Percentiles rank a stretch among this genome's conserved stretches.
Conservation (phyloP, 2,888 invertebrate genomes). For the Agrotis segetum region DNA sequence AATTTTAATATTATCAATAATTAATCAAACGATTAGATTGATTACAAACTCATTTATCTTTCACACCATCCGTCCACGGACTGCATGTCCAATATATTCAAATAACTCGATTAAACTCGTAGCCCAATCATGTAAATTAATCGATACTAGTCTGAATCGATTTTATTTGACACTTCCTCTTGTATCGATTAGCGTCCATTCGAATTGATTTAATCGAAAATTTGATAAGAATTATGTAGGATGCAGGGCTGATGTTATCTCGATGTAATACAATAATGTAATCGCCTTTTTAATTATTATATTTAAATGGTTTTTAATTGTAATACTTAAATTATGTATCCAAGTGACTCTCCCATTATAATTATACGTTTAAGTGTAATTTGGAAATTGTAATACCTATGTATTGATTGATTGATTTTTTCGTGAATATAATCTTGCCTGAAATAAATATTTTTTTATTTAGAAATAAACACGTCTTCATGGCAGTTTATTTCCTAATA, state of each 20-base stretch:
- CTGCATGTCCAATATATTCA: slow-evolving; percentile 37
- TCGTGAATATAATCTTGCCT: too few species aligned
- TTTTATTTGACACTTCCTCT: slow-evolving; percentile 60
- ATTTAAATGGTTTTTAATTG: too few species aligned
- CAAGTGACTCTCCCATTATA: too few species aligned
- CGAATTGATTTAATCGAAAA: slow-evolving; percentile 20
- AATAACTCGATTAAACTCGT: slow-evolving; percentile 39
- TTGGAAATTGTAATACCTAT: too few species aligned
- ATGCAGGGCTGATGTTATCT: not conserved
- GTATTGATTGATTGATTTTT: too few species aligned
- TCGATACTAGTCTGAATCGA: slow-evolving; percentile 55
- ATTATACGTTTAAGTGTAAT: too few species aligned
- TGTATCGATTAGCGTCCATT: slow-evolving; percentile 41
- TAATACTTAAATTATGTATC: too few species aligned
- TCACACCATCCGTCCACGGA: slow-evolving; percentile 18
- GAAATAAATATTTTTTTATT: too few species aligned
- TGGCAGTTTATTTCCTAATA: not conserved
- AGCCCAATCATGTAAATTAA: slow-evolving; percentile 61
- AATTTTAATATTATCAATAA: not conserved
- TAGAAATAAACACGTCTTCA: not conserved
- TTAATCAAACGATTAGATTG: not conserved
- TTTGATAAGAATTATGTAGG: slow-evolving; percentile 1
- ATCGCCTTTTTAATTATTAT: not conserved
- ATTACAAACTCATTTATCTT: slow-evolving; percentile 40
- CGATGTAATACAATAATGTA: slow-evolving; percentile 4